Evolutionary conservation across 2,797 vertebrate genomes (phyloP).

Genomic region (Falco berigora): DNA sequence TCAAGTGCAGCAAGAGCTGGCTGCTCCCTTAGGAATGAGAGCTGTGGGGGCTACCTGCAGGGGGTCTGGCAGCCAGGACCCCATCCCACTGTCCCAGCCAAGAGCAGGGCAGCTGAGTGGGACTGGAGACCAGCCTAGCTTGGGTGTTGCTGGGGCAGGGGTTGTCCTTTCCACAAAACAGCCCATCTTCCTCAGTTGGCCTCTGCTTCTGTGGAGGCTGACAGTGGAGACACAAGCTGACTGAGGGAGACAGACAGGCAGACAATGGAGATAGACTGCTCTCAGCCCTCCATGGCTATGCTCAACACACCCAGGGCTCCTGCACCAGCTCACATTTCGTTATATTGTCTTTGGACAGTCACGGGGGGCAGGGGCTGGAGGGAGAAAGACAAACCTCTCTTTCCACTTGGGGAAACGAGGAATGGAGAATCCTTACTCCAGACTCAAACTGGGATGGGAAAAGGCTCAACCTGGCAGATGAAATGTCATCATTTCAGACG

Average conservation of each 20-base stretch:
- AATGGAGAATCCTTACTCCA: neutral
- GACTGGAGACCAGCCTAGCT: neutral
- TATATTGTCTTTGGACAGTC: neutral
- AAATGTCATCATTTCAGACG: neutral
- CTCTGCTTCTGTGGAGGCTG: neutral
- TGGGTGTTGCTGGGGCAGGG: neutral
- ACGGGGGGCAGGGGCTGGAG: neutral
- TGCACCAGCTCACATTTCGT: accelerated
- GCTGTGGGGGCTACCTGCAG: neutral
- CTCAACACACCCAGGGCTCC: neutral
- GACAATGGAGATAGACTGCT: neutral
- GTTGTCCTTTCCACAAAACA: neutral
- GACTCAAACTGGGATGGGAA: neutral
- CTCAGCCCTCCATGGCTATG: neutral
- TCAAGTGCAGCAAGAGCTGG: neutral
- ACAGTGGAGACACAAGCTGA: neutral
- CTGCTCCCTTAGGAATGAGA: neutral
- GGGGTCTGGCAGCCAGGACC: neutral
- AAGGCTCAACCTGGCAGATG: neutral
- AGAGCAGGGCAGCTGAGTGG: neutral
- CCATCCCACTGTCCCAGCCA: no score
- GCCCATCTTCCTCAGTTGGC: neutral
- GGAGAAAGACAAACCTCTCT: neutral
- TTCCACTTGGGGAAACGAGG: neutral
- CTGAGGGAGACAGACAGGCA: neutral